Conservation (phyloP, 2,797 vertebrate genomes). For the Lepus townsendii region DNA sequence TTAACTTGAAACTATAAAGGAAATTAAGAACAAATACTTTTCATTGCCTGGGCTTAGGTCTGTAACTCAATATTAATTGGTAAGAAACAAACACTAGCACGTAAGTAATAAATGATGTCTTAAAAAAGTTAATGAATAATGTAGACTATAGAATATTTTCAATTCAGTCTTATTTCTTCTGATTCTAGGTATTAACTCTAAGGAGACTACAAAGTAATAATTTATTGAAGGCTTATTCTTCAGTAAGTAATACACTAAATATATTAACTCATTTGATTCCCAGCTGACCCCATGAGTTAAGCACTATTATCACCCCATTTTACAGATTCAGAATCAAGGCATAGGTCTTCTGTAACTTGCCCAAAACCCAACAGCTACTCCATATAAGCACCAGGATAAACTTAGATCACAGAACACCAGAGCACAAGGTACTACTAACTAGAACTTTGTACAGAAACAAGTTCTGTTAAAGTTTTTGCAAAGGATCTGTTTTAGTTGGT, state of each 20-base stretch:
- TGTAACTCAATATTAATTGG: not conserved
- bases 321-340: not conserved
- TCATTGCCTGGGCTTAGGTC: not conserved
- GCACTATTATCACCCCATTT: not conserved
- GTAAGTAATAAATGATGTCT: slow-evolving; percentile 8
- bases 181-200: not conserved
- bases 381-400: not conserved
- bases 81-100: slow-evolving; percentile 25
- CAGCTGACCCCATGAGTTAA: not conserved
- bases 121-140: slow-evolving; percentile 25
- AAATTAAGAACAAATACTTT: slow-evolving; percentile 10
- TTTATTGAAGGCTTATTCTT: not conserved
- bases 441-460: not conserved
- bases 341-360: not conserved
- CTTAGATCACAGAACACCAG: not conserved
- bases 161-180: not conserved
- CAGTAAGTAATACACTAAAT: not conserved
- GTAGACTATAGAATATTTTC: not conserved
- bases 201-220: not conserved
- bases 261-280: not conserved
- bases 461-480: slow-evolving; percentile 3
- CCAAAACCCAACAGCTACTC: not conserved
- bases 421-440: not conserved
- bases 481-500: not conserved
- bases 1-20: slow-evolving; percentile 14